Evolutionary conservation across 2,113 vertebrate genomes (phyloP).

Genomic region (Kryptolebias marmoratus): DNA sequence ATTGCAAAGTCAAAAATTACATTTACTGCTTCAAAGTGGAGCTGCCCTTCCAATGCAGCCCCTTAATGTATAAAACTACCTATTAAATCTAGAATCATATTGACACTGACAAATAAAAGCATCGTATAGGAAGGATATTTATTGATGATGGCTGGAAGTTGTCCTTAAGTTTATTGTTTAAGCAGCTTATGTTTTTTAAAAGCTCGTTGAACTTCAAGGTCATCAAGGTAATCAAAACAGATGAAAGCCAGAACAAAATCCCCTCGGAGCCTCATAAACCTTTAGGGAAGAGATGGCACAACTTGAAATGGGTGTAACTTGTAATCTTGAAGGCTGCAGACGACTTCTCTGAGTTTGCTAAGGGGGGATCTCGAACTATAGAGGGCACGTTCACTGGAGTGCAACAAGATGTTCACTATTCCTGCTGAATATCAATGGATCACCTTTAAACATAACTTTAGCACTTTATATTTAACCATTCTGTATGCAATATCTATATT

Average conservation of each 20-base stretch:
- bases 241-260: neutral
- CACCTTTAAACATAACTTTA: neutral
- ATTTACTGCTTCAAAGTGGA: too few species aligned
- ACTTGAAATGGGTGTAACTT: neutral
- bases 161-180: neutral
- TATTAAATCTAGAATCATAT: neutral
- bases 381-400: neutral
- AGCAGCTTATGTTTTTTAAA: conserved; percentile 2
- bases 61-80: neutral
- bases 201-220: neutral
- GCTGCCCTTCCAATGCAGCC: too few species aligned
- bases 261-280: neutral
- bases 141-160: neutral
- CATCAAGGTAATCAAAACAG: conserved; percentile 2
- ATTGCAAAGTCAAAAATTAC: neutral
- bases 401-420: neutral
- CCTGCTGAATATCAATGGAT: neutral
- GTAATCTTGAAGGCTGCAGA: conserved; percentile 9
- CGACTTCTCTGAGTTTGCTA: neutral
- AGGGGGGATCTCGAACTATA: neutral
- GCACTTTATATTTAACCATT: neutral
- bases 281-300: conserved; percentile 8
- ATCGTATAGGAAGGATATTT: neutral
- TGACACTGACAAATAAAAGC: neutral
- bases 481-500: neutral